Percentiles rank a stretch among this genome's conserved stretches.
Evolutionary conservation across 1,140 invertebrate genomes (phyloP).

Genomic region (Wasmannia auropunctata): DNA sequence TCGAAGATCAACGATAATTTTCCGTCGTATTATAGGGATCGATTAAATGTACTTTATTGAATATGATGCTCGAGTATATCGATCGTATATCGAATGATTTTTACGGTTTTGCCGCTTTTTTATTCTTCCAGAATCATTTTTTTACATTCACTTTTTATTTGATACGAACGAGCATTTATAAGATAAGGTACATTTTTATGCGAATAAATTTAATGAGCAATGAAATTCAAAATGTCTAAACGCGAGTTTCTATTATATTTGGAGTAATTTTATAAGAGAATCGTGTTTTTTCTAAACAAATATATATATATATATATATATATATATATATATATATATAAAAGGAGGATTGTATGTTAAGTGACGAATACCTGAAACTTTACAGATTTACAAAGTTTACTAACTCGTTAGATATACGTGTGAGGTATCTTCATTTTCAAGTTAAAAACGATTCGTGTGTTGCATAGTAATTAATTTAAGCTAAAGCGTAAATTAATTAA

Average conservation of each 20-base stretch:
- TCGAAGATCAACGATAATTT: conserved; percentile 29
- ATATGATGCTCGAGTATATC: conserved; percentile 13
- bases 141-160: not conserved
- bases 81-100: not conserved
- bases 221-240: conserved; percentile 48
- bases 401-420: conserved; percentile 1
- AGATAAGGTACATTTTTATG: conserved; percentile 35
- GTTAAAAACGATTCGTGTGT: not conserved
- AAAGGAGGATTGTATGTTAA: conserved; percentile 22
- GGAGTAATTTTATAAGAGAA: conserved; percentile 37
- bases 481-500: conserved; percentile 15
- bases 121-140: conserved; percentile 1
- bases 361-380: conserved; percentile 21
- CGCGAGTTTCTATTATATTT: conserved; percentile 41
- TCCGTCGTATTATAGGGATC: not conserved
- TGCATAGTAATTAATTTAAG: conserved; percentile 19
- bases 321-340: not conserved
- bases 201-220: conserved; percentile 39
- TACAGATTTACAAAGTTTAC: conserved; percentile 13
- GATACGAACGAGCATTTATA: conserved; percentile 8
- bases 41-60: conserved; percentile 36
- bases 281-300: conserved; percentile 1
- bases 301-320: not conserved
- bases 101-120: not conserved
- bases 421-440: not conserved